Percentiles rank a stretch among this genome's conserved stretches.
These are phyloP conservation scores for Oedothorax gibbosus DNA, from an alignment of 1,140 invertebrate genomes.

Conservation along the genomic window DNA sequence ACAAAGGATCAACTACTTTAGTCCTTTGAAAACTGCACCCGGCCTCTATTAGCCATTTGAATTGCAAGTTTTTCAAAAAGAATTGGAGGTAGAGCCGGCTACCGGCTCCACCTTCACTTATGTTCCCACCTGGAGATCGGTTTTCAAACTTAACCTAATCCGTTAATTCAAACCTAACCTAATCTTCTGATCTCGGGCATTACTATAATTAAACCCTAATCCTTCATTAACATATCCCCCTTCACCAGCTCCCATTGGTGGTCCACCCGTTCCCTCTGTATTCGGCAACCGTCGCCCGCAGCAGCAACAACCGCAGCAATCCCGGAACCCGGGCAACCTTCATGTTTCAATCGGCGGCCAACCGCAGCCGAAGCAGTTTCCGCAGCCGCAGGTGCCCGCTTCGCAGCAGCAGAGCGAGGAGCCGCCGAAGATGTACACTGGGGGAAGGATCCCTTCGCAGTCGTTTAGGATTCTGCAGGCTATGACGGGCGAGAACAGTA, in stretches of 20 bases:
- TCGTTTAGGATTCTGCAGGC: conserved; percentile 87
- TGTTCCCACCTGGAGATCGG: no score
- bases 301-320: background rate
- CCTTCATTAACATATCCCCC: no score
- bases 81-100: no score
- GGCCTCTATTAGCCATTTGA: no score
- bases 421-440: conserved; percentile 83
- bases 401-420: conserved; percentile 70
- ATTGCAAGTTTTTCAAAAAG: no score
- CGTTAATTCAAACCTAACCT: no score
- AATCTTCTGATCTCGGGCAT: no score
- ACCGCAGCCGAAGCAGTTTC: conserved; percentile 48
- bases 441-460: conserved; percentile 85
- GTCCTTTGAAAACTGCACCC: no score
- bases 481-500: conserved; percentile 73
- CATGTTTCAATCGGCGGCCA: conserved; percentile 45
- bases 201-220: no score
- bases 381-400: conserved; percentile 62
- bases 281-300: conserved; percentile 26
- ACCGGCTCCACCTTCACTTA: no score
- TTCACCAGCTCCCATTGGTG: conserved; percentile 17
- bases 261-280: conserved; percentile 34
- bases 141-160: no score
- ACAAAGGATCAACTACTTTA: no score
- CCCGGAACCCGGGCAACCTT: conserved; percentile 44